A percentile compares a stretch with the other conserved stretches of the same genome.
phyloP scores from a whole-genome alignment of 2,888 invertebrate genomes.

The Kuschelorhynchus macadamiae region DNA sequence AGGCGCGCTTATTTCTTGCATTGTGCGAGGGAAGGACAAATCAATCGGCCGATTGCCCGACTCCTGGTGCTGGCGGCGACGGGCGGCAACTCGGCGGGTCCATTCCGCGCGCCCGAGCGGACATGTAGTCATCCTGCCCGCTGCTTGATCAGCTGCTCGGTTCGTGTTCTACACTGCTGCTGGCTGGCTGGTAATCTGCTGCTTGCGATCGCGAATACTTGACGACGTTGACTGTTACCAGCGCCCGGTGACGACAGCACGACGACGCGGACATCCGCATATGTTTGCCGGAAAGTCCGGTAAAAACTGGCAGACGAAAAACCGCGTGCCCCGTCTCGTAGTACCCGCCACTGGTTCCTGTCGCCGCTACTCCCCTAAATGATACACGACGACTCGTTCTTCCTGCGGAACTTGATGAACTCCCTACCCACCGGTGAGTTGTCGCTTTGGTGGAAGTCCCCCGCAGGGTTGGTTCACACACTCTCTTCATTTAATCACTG shows the following conservation, averaged over 20 bases:
- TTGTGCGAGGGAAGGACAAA: constrained; percentile 34
- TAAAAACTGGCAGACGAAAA: constrained; percentile 17
- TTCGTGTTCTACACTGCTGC: constrained; percentile 44
- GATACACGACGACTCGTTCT: constrained; percentile 65
- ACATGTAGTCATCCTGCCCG: constrained; percentile 38
- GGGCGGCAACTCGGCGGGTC: constrained; percentile 41
- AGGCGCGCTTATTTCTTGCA: constrained; percentile 21
- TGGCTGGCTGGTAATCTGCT: constrained; percentile 35
- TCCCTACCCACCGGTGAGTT: constrained; percentile 66
- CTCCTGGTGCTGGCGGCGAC: constrained; percentile 41
- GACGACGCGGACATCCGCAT: constrained; percentile 39
- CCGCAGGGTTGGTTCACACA: constrained; percentile 12
- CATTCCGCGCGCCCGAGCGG: constrained; percentile 35
- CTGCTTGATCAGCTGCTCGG: constrained; percentile 54
- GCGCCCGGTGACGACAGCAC: constrained; percentile 37
- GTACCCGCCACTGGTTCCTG: constrained; percentile 20
- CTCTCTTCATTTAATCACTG: constrained; percentile 10
- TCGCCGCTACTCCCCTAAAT: constrained; percentile 55
- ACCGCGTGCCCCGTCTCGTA: constrained; percentile 8
- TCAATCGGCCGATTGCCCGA: constrained; percentile 40
- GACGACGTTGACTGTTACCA: constrained; percentile 25
- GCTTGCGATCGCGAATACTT: constrained; percentile 45
- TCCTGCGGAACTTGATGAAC: constrained; percentile 65
- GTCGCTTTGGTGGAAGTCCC: constrained; percentile 45
- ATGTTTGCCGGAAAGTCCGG: constrained; percentile 42